Conservation (phyloP, 2,797 vertebrate genomes). For the Megalops cyprinoides region DNA sequence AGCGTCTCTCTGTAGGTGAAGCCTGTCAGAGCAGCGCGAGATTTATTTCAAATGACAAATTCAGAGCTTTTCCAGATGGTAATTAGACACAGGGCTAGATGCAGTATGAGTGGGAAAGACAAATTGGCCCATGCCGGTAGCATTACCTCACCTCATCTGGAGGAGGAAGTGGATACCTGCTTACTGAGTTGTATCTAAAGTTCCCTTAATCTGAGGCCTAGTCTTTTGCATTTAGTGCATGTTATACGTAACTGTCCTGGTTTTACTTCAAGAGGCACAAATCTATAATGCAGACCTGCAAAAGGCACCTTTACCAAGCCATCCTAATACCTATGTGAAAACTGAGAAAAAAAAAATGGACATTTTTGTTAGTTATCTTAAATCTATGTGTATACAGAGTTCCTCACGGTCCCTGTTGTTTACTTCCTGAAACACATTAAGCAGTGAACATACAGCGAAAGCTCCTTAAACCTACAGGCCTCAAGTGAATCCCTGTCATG, state of each 20-base stretch:
- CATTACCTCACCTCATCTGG: neutral
- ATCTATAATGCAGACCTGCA: neutral
- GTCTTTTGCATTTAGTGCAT: too few relatives aligned
- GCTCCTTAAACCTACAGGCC: conserved; percentile 10
- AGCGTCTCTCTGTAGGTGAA: too few relatives aligned
- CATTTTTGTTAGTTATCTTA: neutral
- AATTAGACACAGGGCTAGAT: neutral
- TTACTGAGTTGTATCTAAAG: neutral
- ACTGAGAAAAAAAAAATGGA: neutral
- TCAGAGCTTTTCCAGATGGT: conserved; percentile 4
- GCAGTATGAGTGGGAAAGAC: neutral
- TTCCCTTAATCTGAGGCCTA: too few relatives aligned
- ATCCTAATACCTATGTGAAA: neutral
- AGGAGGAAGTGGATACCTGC: neutral
- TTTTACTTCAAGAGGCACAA: neutral
- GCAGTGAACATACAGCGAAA: neutral
- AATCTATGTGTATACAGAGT: neutral
- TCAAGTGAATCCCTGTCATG: conserved; percentile 13
- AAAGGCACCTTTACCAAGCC: too few relatives aligned
- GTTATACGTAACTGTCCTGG: neutral
- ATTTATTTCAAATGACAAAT: neutral
- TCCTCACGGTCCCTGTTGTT: neutral
- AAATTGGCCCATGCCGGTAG: neutral
- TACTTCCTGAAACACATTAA: neutral
- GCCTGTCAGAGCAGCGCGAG: too few relatives aligned